phyloP scores from a whole-genome alignment of 30 jellyfish, hydroid and myxozoan species.

The Turritopsis dohrnii region DNA sequence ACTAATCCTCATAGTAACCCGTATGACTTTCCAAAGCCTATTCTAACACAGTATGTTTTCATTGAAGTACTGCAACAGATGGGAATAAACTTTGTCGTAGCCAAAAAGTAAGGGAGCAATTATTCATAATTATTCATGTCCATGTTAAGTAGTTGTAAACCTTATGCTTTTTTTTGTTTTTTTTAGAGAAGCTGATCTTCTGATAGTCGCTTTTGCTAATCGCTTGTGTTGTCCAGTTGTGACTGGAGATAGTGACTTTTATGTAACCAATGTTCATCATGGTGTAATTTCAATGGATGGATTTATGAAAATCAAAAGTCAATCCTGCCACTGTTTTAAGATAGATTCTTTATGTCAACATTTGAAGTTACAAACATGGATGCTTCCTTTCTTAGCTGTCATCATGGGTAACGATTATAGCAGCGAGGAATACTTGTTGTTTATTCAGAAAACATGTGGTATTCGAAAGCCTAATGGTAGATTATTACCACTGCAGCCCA shows the following conservation, averaged over 20 bases:
- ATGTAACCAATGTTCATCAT: background rate
- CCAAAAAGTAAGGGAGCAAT: constrained; percentile 15
- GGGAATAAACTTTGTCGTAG: constrained; percentile 23
- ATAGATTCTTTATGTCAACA: background rate
- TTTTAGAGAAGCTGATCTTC: constrained; percentile 38
- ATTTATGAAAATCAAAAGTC: background rate
- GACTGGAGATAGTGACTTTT: constrained; percentile 28
- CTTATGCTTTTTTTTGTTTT: background rate
- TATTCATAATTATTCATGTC: background rate
- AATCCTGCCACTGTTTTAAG: background rate
- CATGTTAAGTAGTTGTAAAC: background rate
- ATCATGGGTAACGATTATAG: constrained; percentile 46
- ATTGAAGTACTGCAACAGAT: constrained; percentile 28
- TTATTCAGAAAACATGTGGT: constrained; percentile 12
- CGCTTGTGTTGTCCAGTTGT: constrained; percentile 23
- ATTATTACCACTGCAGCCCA: background rate
- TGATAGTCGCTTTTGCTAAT: constrained; percentile 30
- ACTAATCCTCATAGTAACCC: background rate
- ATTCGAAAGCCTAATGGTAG: constrained; percentile 5
- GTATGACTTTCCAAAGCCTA: constrained; percentile 2
- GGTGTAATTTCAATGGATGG: constrained; percentile 17
- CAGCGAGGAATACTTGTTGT: background rate
- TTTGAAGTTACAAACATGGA: background rate
- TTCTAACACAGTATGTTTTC: constrained; percentile 1
- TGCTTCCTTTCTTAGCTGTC: constrained; percentile 31